Evolutionary conservation across 2,113 vertebrate species (phyloP).

Genomic region (Notiomystis cincta): DNA sequence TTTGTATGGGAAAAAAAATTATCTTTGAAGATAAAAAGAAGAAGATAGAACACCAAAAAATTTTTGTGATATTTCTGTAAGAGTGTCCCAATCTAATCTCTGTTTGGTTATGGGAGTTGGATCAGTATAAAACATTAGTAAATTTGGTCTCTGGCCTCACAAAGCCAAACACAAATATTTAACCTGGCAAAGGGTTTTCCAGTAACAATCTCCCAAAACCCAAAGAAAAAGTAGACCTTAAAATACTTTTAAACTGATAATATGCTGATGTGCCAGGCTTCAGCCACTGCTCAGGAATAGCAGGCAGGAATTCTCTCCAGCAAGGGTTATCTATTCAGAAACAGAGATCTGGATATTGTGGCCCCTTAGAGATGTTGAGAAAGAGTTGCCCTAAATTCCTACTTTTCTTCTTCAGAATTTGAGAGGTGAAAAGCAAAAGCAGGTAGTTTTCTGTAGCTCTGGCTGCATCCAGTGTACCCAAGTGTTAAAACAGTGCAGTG

Average conservation of each 20-base stretch:
- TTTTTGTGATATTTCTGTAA: not conserved
- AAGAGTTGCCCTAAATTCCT: not conserved
- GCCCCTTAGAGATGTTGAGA: not conserved
- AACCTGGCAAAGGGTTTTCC: slow-evolving; percentile 19
- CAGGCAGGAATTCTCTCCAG: not conserved
- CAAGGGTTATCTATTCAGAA: not conserved
- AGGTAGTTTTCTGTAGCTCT: not conserved
- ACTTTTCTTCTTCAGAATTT: not conserved
- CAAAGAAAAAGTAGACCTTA: not conserved
- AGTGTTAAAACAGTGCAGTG: not conserved
- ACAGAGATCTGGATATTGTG: not conserved
- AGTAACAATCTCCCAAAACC: not conserved
- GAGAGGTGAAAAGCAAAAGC: not conserved
- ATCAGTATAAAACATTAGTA: not conserved
- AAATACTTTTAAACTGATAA: slow-evolving; percentile 19
- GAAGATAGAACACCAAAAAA: not conserved
- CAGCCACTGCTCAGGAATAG: not conserved
- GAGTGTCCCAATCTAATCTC: slow-evolving; percentile 40
- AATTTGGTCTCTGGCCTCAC: not conserved
- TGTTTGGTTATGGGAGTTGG: not conserved
- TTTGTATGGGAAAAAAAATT: slow-evolving; percentile 1
- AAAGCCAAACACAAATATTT: slow-evolving; percentile 53
- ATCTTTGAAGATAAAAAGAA: not conserved
- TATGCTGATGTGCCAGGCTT: not conserved
- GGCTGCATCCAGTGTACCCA: not conserved